Evolutionary conservation across 1,140 invertebrate genomes (phyloP), one percentile per base, ranked within the genome.

Genomic region (Mercenaria mercenaria): DNA sequence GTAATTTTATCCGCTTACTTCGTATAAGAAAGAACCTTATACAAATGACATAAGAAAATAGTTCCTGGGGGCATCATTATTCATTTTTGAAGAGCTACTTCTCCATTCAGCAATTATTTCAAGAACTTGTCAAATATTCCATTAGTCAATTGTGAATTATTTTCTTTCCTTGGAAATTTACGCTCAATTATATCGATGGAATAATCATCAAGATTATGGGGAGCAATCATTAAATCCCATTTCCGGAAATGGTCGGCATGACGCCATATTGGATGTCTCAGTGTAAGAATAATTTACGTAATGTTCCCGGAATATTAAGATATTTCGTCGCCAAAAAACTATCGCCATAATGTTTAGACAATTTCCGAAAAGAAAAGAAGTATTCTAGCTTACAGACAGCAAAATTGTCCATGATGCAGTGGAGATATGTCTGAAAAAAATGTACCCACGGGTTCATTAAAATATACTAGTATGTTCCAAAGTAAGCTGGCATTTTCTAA

Each of bases 71-170:
- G 76, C 47, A 79, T 79, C 43, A 79, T 79, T 79, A 79, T 79
- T 79, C 76, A 79, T 79, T 79, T 79, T 72, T 79, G 39, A 79
- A 56, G 76, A 52, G 76, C 76, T 79, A 50, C 76, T 79, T 79
- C 34, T 34, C 34, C 69, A 74, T 85, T 72, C 83, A 88, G 76
- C 86, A 88, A 88, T 88, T 67, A 88, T 81, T 88, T 88, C 52
- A 67, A 81, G 86, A 81, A 88, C 76, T 88, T 88, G 86, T 88
- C 86, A 88, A 80, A 88, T 79, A 88, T 67, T 88, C 86, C 86
- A 88, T 88, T 88, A 88, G 86, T 88, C 86, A 88, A 81, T 56
- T 61, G 64, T 88, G 86, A 88, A 72, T 88, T 88, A 88, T 88
- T 67, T 81, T 80, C 76, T 81, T 80, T 72, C 47, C 77, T 80